Base-by-base conservation (phyloP, 2,888 invertebrate genomes). In the Tetanocera ferruginea region DNA sequence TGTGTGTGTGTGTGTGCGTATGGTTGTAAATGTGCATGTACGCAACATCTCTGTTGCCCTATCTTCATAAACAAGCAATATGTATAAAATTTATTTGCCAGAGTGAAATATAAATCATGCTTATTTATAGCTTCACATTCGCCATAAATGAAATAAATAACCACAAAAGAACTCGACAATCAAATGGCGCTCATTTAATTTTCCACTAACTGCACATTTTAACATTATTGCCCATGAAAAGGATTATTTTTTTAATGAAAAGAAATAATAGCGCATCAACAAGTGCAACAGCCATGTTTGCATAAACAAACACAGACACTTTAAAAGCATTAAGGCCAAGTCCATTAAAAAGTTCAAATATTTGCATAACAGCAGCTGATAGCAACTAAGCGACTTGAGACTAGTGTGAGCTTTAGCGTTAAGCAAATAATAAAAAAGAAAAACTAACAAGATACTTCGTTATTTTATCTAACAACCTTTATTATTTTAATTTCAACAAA, bases 281-380 rank as follows among this genome's bases (percentile, higher is more conserved):
- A 55, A 55, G 23, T 55, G 55, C 55, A 55, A 55, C n/a, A 55
- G 19, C 23, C n/a, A 55, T 6, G 6, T 55, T 55, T 19, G 19
- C 19, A 19, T 5, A 5, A 55, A 55, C 2, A 23, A 19, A 23
- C 9, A 6, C 23, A 55, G 55, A 55, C 11, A 55, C 23, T n/a
- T 23, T 55, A 19, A 55, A 9, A 55, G 43, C 11, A 55, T 55
- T 19, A 19, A 55, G 19, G 55, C 55, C n/a, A 55, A 34, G 52
- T 55, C 23, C 37, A 19, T 51, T 51, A 49, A 5, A 28, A 51
- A 64, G 23, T 31, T 43, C 74, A 74, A 74, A 74, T 49, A 64
- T 74, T 52, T 75, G 66, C 52, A 31, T 23, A 55, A 23, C 23
- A 19, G 19, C 23, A 55, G 55, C n/a, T 55, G 19, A 19, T 55